Conservation (phyloP, 2,888 invertebrate genomes). For the Blastobasis lacticolella region DNA sequence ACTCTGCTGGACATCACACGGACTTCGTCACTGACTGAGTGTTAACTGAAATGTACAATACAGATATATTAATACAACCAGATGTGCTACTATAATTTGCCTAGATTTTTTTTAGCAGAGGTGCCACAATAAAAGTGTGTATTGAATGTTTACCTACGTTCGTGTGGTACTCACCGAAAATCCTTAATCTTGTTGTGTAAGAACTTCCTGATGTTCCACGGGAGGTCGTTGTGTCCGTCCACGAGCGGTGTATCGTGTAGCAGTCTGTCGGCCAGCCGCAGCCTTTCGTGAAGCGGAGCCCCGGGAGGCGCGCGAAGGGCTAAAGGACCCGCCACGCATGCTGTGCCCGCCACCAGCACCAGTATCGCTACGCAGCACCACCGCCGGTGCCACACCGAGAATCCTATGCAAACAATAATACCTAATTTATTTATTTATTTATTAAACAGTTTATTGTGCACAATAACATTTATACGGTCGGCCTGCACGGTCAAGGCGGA, state of each 20-base stretch:
- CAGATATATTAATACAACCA: too few species aligned
- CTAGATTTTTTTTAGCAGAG: too few species aligned
- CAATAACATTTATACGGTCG: too few species aligned
- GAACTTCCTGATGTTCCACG: conserved; percentile 93
- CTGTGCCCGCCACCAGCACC: conserved; percentile 84
- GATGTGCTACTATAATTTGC: too few species aligned
- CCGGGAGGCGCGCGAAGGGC: conserved; percentile 85
- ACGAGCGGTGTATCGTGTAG: conserved; percentile 85
- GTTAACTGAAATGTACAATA: too few species aligned
- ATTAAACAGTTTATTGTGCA: too few species aligned
- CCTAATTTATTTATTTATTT: too few species aligned
- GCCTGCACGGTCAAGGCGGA: too few species aligned
- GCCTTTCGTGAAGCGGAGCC: conserved; percentile 83
- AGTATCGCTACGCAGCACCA: conserved; percentile 86
- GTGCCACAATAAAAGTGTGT: too few species aligned
- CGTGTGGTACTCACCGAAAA: conserved; percentile 73
- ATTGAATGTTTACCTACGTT: neutral
- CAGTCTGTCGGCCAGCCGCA: conserved; percentile 81
- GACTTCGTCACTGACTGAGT: too few species aligned
- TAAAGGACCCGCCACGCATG: conserved; percentile 86
- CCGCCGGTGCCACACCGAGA: conserved; percentile 74
- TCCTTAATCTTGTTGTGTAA: conserved; percentile 90
- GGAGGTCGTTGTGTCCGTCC: conserved; percentile 92
- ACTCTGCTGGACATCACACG: too few species aligned
- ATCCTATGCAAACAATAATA: conserved; percentile 27